Evolutionary conservation across 2,113 vertebrate genomes (phyloP), one percentile per base, ranked within the genome.

Genomic region (Myodes glareolus): DNA sequence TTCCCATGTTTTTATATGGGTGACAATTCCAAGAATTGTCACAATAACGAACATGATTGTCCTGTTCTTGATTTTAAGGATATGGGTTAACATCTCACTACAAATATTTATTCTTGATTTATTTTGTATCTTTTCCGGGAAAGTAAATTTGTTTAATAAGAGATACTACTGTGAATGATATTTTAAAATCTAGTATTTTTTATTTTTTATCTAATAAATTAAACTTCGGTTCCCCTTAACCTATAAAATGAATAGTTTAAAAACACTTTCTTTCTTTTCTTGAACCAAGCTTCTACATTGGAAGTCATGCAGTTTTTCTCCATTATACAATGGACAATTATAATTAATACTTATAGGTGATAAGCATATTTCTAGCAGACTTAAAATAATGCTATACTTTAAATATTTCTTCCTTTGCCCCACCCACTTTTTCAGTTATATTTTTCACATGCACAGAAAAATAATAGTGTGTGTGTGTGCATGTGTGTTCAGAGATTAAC

Each of bases 391-490:
- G 36, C 36, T 67, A 4, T 73, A 67, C 88, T 94, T 97, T 88
- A 55, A 77, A 93, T 80, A 31, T 39, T 31, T 91, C 45, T 77
- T n/a, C 33, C 21, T 14, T 78, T 10, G 68, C 1, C 68, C 8
- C 2, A 29, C 50, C 16, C 9, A 39, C 68, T 72, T 90, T 11
- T 82, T 68, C 42, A 50, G 21, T 70, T 76, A 77, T 9, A 12
- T 65, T 84, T 95, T 81, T 72, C 23, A 3, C 36, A 97, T 72
- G 29, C 50, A 92, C 42, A 95, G 84, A 88, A 95, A 90, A 96
- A 42, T 39, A 92, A 21, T n/a, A 39, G 12, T 61, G 23, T 29
- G 3, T 65, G 25, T 14, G 12, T 17, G 23, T 16, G n/a, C 17
- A 3, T 52, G 45, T 70, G 11, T 70, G 33, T 36, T 7, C 23